Conservation (phyloP, 1,140 invertebrate genomes). For the Holotrichia oblita region DNA sequence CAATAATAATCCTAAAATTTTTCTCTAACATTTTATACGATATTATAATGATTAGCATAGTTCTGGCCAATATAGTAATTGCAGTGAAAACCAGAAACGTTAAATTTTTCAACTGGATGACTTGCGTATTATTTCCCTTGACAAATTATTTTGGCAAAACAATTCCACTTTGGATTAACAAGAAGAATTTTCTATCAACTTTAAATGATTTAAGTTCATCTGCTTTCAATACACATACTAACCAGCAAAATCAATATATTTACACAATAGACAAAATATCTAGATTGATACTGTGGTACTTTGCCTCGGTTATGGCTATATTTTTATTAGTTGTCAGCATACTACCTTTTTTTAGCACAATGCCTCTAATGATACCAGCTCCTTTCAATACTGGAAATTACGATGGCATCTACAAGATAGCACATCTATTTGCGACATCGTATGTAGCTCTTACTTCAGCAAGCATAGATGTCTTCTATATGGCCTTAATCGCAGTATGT, state of each 20-base stretch:
- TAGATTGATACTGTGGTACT: not conserved
- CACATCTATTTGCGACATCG: not conserved
- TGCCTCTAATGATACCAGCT: constrained; percentile 1
- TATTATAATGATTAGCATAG: constrained; percentile 1
- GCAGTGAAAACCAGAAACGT: not conserved
- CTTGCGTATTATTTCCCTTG: not conserved
- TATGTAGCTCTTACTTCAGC: not conserved
- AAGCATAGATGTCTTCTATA: constrained; percentile 2
- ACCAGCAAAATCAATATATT: not conserved
- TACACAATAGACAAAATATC: not conserved
- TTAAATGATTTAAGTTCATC: not conserved
- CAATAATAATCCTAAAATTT: not conserved
- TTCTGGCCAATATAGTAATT: not conserved
- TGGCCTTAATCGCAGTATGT: constrained; percentile 9
- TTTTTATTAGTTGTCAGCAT: not conserved
- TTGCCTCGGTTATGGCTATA: not conserved
- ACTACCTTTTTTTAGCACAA: not conserved
- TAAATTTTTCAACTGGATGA: not conserved
- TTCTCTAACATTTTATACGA: not conserved
- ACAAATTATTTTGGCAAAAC: constrained; percentile 10
- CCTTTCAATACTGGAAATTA: not conserved
- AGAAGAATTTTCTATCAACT: not conserved
- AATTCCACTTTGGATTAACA: constrained; percentile 19
- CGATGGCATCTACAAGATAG: not conserved
- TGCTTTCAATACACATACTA: not conserved